Evolutionary conservation across 1,140 invertebrate genomes (phyloP).

Genomic region (Saccostrea echinata): DNA sequence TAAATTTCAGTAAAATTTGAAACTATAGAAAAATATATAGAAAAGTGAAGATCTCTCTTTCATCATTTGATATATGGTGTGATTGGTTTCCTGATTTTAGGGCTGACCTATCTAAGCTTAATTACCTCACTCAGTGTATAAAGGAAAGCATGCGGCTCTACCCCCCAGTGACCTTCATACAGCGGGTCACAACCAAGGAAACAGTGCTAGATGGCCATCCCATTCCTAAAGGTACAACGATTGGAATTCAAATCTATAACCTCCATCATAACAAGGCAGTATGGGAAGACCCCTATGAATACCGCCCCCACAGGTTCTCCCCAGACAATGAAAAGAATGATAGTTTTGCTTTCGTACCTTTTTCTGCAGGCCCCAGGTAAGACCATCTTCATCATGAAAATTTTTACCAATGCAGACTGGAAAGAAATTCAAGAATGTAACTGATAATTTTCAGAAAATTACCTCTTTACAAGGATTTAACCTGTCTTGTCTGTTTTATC

Average conservation of each 20-base stretch:
- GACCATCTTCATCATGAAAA: too few relatives aligned
- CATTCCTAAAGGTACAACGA: constrained; percentile 59
- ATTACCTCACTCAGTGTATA: constrained; percentile 77
- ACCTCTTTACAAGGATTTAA: too few relatives aligned
- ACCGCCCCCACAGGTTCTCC: constrained; percentile 70
- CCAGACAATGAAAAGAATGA: constrained; percentile 69
- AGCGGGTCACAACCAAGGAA: constrained; percentile 86
- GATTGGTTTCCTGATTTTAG: constrained; percentile 46
- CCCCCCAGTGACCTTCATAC: constrained; percentile 84
- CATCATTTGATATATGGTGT: not conserved
- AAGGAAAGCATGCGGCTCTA: constrained; percentile 79
- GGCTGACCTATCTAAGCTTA: constrained; percentile 70
- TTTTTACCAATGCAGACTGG: too few relatives aligned
- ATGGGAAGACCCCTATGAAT: constrained; percentile 63
- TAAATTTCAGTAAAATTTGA: too few relatives aligned
- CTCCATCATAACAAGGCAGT: constrained; percentile 61
- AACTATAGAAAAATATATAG: too few relatives aligned
- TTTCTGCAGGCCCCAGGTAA: constrained; percentile 75
- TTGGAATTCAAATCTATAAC: constrained; percentile 61
- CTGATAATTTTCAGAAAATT: too few relatives aligned
- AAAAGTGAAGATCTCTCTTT: too few relatives aligned
- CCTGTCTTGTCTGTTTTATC: too few relatives aligned
- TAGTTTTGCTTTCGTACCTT: constrained; percentile 73
- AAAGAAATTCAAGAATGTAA: too few relatives aligned
- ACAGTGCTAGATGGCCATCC: constrained; percentile 73